Conservation (phyloP, 2,113 vertebrate genomes). For the Blennius ocellaris region DNA sequence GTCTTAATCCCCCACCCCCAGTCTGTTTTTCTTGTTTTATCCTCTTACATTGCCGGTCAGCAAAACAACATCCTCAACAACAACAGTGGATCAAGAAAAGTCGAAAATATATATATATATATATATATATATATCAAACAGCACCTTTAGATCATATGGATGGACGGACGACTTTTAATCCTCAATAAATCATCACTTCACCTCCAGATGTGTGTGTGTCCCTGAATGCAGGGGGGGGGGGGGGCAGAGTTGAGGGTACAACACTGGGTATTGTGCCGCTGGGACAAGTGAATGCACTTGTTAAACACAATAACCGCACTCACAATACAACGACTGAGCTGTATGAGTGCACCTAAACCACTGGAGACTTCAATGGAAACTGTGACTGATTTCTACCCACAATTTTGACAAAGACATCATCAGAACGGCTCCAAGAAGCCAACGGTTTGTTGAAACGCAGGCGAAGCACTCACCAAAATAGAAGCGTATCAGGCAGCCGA, state of each 20-base stretch:
- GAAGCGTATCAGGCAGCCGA: slow-evolving; percentile 92
- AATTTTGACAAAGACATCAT: background rate
- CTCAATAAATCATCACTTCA: slow-evolving; percentile 31
- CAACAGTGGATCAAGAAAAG: background rate
- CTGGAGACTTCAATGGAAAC: background rate
- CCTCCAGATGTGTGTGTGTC: slow-evolving; percentile 71
- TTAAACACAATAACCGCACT: slow-evolving; percentile 68
- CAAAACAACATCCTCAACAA: slow-evolving; percentile 56
- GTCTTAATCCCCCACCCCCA: slow-evolving; percentile 70
- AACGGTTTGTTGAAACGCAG: background rate
- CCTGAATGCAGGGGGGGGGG: slow-evolving; percentile 23
- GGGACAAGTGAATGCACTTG: slow-evolving; percentile 66
- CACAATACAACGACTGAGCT: slow-evolving; percentile 64
- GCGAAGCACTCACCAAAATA: slow-evolving; percentile 86
- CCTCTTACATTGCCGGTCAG: slow-evolving; percentile 57
- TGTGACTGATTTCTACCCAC: background rate
- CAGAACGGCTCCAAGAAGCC: no score
- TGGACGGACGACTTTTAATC: slow-evolving; percentile 16
- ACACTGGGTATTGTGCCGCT: slow-evolving; percentile 59
- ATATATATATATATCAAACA: no score
- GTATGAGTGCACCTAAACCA: background rate
- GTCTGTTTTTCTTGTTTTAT: slow-evolving; percentile 45
- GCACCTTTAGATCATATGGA: no score
- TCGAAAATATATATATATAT: background rate
- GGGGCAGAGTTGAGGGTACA: slow-evolving; percentile 26